Percentiles rank a stretch among this genome's conserved stretches.
Conservation (phyloP, 2,113 vertebrate genomes). For the Hippocampus barbouri region DNA sequence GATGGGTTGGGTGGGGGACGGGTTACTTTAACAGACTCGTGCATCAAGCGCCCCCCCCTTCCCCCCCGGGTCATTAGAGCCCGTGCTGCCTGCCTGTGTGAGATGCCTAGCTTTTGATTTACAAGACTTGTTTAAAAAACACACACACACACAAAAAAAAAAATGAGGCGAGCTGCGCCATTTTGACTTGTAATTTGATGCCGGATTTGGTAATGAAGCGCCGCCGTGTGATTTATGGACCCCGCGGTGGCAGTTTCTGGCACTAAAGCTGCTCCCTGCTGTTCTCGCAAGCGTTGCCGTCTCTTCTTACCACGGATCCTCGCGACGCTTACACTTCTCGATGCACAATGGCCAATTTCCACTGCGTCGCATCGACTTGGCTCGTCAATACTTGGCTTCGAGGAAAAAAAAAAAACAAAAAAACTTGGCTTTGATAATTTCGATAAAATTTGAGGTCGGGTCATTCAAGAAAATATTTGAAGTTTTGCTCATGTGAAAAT, state of each 20-base stretch:
- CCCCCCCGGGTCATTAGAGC: conserved; percentile 82
- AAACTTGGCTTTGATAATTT: too few relatives aligned
- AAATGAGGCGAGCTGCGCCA: conserved; percentile 82
- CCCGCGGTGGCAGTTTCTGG: conserved; percentile 48
- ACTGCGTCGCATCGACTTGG: too few relatives aligned
- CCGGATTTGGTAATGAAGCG: conserved; percentile 87
- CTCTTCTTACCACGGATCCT: too few relatives aligned
- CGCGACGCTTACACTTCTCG: too few relatives aligned
- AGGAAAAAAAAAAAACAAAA: too few relatives aligned
- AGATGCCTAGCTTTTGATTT: conserved; percentile 87
- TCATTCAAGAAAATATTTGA: too few relatives aligned
- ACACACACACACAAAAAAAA: conserved; percentile 43
- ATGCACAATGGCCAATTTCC: too few relatives aligned
- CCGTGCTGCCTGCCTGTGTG: conserved; percentile 84
- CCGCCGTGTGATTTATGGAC: conserved; percentile 80
- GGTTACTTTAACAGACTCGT: conserved; percentile 85
- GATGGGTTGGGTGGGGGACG: conserved; percentile 25
- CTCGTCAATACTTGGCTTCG: too few relatives aligned
- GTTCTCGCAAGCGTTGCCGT: conserved; percentile 16
- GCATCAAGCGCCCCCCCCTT: conserved; percentile 69
- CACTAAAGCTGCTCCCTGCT: conserved; percentile 60
- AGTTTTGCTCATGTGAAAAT: too few relatives aligned
- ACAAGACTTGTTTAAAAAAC: conserved; percentile 89
- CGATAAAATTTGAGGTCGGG: too few relatives aligned
- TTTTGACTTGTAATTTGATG: conserved; percentile 94